Percentiles rank a stretch among this genome's conserved stretches.
These are phyloP conservation scores for Drosophila ficusphila DNA, from an alignment of 1,140 invertebrate species.

Conservation along the genomic window DNA sequence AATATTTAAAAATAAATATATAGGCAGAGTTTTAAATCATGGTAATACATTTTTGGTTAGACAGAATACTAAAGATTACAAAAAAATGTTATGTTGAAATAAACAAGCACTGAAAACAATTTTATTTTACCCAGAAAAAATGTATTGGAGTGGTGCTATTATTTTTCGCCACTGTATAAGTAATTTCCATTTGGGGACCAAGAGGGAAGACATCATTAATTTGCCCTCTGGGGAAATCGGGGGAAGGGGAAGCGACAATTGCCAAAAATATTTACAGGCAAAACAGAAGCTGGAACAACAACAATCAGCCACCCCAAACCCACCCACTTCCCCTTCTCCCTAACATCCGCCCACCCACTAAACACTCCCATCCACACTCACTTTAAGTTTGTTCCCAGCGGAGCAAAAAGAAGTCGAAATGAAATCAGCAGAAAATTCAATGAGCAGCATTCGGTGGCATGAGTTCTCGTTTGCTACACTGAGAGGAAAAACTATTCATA, in stretches of 20 bases:
- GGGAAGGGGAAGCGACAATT: conserved; percentile 54
- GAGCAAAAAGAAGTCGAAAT: conserved; percentile 83
- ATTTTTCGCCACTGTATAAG: no score
- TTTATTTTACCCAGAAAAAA: no score
- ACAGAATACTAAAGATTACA: no score
- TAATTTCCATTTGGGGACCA: conserved; percentile 59
- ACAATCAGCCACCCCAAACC: conserved; percentile 50
- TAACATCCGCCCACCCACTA: not conserved
- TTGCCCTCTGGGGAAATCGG: conserved; percentile 47
- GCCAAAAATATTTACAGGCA: conserved; percentile 80
- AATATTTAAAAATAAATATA: no score
- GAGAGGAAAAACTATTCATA: no score
- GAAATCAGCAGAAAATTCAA: conserved; percentile 83
- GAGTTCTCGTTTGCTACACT: not conserved
- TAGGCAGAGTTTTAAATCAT: no score
- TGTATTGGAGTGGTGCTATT: no score
- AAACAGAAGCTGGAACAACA: conserved; percentile 64
- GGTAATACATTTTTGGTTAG: no score
- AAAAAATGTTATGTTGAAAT: no score
- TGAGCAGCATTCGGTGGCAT: conserved; percentile 38
- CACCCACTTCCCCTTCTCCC: conserved; percentile 36
- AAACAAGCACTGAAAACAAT: no score
- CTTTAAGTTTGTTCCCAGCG: conserved; percentile 71
- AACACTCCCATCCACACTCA: conserved; percentile 8
- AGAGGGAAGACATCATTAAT: conserved; percentile 74